Evolutionary conservation across 2,113 vertebrate species (phyloP), one percentile per base, ranked within the genome.

Genomic region (Cyanoderma ruficeps): DNA sequence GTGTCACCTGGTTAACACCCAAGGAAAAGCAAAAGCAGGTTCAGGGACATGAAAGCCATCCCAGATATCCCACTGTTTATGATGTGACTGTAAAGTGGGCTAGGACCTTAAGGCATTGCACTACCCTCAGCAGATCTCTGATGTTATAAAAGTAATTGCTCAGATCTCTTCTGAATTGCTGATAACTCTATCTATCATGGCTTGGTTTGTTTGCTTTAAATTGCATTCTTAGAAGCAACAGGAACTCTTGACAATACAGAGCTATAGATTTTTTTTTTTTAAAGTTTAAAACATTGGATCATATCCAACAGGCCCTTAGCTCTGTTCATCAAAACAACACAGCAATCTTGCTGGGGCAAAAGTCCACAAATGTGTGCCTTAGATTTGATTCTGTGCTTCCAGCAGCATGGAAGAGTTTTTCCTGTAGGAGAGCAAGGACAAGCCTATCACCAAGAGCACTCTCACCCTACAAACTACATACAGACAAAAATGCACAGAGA

Each of bases 61-160:
- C 31, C 44, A 90, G 86, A 94, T 94, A 83, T 46, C 65, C 83
- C 39, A 18, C 63, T 70, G 39, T 95, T 97, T 94, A 93, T 89
- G 94, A 53, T 63, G 72, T 81, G 96, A 92, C 46, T 83, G 69
- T 96, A 96, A 97, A 88, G 19, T 56, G n/a, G 76, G 87, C 82
- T 64, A 20, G 41, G 44, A 46, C 74, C 76, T 80, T 30, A 50
- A 76, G 83, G 87, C 89, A 95, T 65, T 94, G 65, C 52, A 81
- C 94, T 93, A 70, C 72, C 87, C 60, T 61, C 68, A 75, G 59
- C 52, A 92, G 83, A 82, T 74, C 90, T 41, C 70, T 50, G 50
- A 68, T 72, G 60, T 35, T 23, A 42, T 69, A 82, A 69, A 93
- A 89, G 86, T 65, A 79, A 89, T 90, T 86, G 86, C 89, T 59